phyloP scores from a whole-genome alignment of 2,888 invertebrate genomes.

The Rhagonycha fulva region DNA sequence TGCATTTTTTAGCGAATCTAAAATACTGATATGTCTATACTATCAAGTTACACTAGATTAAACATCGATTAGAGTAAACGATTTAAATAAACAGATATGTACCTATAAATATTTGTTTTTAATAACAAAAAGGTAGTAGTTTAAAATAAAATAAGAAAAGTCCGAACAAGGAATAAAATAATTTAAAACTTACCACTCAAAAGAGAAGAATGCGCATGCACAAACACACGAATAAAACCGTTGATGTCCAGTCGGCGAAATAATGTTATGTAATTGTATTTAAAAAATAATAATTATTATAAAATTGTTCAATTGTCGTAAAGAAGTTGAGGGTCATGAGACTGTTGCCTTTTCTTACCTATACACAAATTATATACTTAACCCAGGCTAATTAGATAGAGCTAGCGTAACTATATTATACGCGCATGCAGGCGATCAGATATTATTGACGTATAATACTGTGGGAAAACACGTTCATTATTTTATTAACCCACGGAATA shows the following conservation, averaged over 20 bases:
- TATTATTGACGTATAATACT: constrained; percentile 23
- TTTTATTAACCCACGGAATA: background rate
- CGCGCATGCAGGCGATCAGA: constrained; percentile 28
- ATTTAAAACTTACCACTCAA: background rate
- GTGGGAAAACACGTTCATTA: constrained; percentile 21
- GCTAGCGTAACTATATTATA: constrained; percentile 18
- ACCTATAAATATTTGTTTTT: background rate
- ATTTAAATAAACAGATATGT: background rate
- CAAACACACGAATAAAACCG: background rate
- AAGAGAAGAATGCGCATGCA: background rate
- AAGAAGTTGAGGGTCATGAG: constrained; percentile 19
- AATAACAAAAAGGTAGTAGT: background rate
- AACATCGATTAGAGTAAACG: background rate
- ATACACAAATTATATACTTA: constrained; percentile 34
- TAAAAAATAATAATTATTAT: background rate
- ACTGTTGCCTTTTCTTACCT: constrained; percentile 32
- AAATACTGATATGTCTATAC: no score
- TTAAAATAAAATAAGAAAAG: background rate
- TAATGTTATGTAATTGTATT: background rate
- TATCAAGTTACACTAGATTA: no score
- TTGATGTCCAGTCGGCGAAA: background rate
- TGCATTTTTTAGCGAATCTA: no score
- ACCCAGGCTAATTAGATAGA: constrained; percentile 32
- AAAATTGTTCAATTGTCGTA: constrained; percentile 11
- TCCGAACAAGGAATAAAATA: background rate